Evolutionary conservation across 2,113 vertebrate genomes (phyloP), one percentile per base, ranked within the genome.

Genomic region (Cebus imitator): DNA sequence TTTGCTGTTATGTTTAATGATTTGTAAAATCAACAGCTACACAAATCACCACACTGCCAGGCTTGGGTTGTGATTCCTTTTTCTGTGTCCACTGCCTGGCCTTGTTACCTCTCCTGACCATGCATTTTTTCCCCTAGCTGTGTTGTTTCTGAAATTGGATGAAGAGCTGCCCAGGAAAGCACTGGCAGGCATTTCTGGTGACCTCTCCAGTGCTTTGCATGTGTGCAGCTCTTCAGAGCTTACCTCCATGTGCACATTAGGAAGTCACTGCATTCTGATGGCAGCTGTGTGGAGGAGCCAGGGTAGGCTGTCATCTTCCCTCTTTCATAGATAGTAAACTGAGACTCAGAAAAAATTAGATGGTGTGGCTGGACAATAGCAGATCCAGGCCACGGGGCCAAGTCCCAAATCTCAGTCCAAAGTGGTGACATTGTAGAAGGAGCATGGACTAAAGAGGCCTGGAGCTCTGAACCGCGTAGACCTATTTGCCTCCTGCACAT

Each of bases 1-100:
- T 97, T 97, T 98, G 96, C 96, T 97, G 82, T 96, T 97, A 97
- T 92, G 93, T 91, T 98, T 97, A 98, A 98, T 96, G 98, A 98
- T 97, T 98, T 98, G 97, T 97, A 98, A 98, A 98, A 98, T 94
- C 97, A 98, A 94, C 95, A 96, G 78, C 95, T 92, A 92, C 79
- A 96, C 58, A 97, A 93, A 96, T 68, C 20, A 32, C 43, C 72
- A 27, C 91, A 95, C 97, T 96, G 64, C 84, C 87, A 84, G 93
- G 86, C 95, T 95, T 86, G 97, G 95, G 93, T 95, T 97, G 97
- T 94, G 88, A 96, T 95, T 95, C 87, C 97, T 90, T 83, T 64
- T 92, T 97, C 95, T 95, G 73, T 92, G 76, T 88, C 76, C 23
- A 50, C 20, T 91, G 81, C 87, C 83, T 97, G 89, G 57, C 75